Evolutionary conservation across 37 sponge, comb jelly and placozoan genomes (phyloP).

Genomic region (Agelas oroides): DNA sequence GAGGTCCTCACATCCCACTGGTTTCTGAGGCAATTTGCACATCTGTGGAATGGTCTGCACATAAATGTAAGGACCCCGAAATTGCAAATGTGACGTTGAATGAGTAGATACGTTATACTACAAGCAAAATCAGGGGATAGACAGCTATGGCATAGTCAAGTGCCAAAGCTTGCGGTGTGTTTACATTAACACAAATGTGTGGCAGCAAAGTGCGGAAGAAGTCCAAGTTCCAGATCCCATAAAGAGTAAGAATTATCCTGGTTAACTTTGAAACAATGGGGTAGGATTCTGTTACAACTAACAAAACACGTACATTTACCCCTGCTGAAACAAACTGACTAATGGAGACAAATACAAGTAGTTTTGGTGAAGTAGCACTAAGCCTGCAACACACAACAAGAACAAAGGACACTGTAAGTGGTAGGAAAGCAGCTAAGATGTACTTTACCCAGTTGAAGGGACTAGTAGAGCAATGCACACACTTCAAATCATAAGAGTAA

Average conservation of each 20-base stretch:
- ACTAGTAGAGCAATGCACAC: not conserved
- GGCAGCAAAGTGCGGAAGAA: constrained; percentile 12
- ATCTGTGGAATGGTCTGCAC: too few species aligned
- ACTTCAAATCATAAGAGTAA: constrained; percentile 34
- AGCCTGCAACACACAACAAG: constrained; percentile 58
- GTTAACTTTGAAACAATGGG: too few species aligned
- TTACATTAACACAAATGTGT: not conserved
- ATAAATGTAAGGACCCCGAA: too few species aligned
- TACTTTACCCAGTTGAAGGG: constrained; percentile 7
- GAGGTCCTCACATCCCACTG: constrained; percentile 37
- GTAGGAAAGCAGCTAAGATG: constrained; percentile 27
- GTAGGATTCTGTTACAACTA: too few species aligned
- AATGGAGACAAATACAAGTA: constrained; percentile 58
- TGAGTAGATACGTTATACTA: constrained; percentile 18
- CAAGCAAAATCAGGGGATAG: not conserved
- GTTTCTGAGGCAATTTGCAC: too few species aligned
- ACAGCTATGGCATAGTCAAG: too few species aligned
- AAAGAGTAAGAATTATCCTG: not conserved
- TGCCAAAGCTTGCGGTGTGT: too few species aligned
- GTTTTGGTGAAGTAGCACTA: constrained; percentile 47
- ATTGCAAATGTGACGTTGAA: not conserved
- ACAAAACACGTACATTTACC: too few species aligned
- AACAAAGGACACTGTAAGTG: constrained; percentile 56
- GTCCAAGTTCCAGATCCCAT: constrained; percentile 48
- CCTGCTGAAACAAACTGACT: constrained; percentile 46